Evolutionary conservation across 1,140 invertebrate species (phyloP).

Genomic region (Saccostrea glomerata): DNA sequence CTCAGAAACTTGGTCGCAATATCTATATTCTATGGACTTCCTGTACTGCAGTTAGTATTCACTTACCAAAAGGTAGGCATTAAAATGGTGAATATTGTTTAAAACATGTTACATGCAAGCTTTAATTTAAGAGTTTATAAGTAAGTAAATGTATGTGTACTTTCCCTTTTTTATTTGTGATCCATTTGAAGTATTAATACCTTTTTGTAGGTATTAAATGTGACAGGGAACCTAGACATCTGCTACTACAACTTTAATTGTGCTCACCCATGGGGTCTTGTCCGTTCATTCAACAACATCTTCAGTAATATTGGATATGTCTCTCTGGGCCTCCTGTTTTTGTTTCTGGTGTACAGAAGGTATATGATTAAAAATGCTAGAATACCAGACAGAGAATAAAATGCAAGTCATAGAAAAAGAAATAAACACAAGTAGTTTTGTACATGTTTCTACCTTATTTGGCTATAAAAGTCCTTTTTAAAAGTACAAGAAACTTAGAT

Average conservation of each 20-base stretch:
- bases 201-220: slow-evolving; percentile 84
- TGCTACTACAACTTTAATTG: slow-evolving; percentile 97
- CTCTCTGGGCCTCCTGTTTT: slow-evolving; percentile 86
- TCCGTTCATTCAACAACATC: slow-evolving; percentile 84
- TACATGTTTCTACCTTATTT: too few species aligned
- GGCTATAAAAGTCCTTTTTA: too few species aligned
- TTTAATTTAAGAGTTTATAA: too few species aligned
- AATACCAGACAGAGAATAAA: neutral
- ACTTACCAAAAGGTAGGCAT: slow-evolving; percentile 88
- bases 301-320: slow-evolving; percentile 94
- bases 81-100: too few species aligned
- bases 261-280: slow-evolving; percentile 86
- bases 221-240: slow-evolving; percentile 92
- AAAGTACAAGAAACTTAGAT: too few species aligned
- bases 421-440: too few species aligned
- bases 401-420: neutral
- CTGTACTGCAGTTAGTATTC: slow-evolving; percentile 93
- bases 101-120: too few species aligned
- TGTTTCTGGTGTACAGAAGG: slow-evolving; percentile 78
- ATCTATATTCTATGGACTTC: slow-evolving; percentile 92
- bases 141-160: too few species aligned
- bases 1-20: slow-evolving; percentile 91
- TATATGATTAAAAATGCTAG: slow-evolving; percentile 47
- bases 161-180: too few species aligned
- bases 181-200: too few species aligned